Base-by-base conservation (phyloP, 2,888 invertebrate genomes). In the Pterobdella sp. region DNA sequence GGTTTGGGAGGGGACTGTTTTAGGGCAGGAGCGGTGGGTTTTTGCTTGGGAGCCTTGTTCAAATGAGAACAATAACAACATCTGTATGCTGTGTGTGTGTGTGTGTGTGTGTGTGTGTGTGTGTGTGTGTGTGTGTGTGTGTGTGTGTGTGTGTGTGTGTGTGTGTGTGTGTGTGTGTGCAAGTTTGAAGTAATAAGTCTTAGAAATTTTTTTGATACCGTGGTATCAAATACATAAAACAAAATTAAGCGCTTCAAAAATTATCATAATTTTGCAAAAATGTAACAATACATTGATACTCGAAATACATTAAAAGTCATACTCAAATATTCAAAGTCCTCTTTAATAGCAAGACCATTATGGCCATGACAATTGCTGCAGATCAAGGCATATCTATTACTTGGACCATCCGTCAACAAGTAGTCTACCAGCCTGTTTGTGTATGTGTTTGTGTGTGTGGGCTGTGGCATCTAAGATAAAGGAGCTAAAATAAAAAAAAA, bases 351-450 rank as follows among this genome's bases (percentile, higher is more conserved):
- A 89, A 90, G 87, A 87, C 98, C 98, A 84, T 98, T 98, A 83
- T 98, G 98, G 26, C 90, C 89, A 78, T 87, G 88, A 82, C 98
- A 98, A 77, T 90, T 88, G 56, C 87, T 87, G 84, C 98, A 98
- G 80, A 98, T 93, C 77, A 98, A 88, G 31, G 97, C 98, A 86
- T 91, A 97, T 79, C 96, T 89, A 84, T 94, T 92, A 75, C 89
- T 89, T 34, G 96, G 95, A 0, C 96, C 97, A 83, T 98, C 97
- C 63, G 94, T 95, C 63, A 76, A 60, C 75, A 98, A 85, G 81
- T 91, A 94, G 82, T 98, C 97, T 26, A 98, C 90, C 80, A 97
- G 86, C 81, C 91, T 90, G 84, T 96, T 26, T 3, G 34, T 1
- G 3, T 31, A 2, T 32, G 34, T 49, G n/a, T 49, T 49, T 49